Evolutionary conservation across 1,140 invertebrate species (phyloP).

Genomic region (Brachionus asplanchnoidis): DNA sequence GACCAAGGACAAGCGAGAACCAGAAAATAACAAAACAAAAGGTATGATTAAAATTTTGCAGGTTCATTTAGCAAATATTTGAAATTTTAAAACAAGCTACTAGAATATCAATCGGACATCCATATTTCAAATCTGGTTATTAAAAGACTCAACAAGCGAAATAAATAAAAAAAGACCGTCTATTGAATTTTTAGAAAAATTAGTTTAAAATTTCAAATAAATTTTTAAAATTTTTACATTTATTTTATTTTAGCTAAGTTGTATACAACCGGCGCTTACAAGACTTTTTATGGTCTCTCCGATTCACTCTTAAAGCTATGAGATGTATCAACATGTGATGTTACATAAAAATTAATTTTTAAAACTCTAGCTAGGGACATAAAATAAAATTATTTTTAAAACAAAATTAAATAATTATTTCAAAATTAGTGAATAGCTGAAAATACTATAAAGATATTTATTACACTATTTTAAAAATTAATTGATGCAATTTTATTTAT

Average conservation of each 20-base stretch:
- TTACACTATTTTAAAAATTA: no score
- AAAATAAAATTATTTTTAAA: no score
- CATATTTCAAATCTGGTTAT: conserved; percentile 31
- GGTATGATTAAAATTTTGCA: background rate
- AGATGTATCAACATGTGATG: background rate
- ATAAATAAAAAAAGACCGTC: background rate
- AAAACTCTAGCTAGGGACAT: no score
- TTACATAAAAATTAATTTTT: background rate
- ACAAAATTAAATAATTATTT: no score
- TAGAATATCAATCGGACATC: conserved; percentile 31
- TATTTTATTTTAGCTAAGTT: conserved; percentile 13
- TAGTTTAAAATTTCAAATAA: conserved; percentile 36
- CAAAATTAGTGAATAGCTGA: no score
- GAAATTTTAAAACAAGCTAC: conserved; percentile 15
- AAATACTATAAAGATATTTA: no score
- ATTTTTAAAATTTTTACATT: background rate
- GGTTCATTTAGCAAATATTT: conserved; percentile 8
- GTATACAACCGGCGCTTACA: conserved; percentile 37
- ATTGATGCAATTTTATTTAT: no score
- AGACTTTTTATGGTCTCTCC: conserved; percentile 34
- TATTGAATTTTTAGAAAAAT: background rate
- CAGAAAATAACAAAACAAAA: conserved; percentile 34
- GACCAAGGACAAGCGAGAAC: conserved; percentile 13
- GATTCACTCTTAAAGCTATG: conserved; percentile 33
- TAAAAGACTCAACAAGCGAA: background rate